Evolutionary conservation across 1,140 invertebrate genomes (phyloP), one percentile per base, ranked within the genome.

Genomic region (Macrobrachium nipponense): DNA sequence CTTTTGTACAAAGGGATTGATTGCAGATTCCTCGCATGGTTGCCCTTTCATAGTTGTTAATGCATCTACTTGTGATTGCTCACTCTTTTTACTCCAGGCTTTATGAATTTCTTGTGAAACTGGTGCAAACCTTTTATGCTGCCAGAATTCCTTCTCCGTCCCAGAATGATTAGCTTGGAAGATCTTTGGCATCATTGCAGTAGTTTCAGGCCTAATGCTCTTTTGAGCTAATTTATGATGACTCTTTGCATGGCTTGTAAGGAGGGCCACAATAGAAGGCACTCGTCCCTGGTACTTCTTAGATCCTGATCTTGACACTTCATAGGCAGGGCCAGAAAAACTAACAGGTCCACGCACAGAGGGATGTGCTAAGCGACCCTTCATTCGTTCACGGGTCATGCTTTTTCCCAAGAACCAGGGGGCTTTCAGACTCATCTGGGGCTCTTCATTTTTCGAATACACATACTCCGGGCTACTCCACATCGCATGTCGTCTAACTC

Each of bases 241-340:
- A 64, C 68, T 80, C 84, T 86, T 86, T 43, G 84, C 84, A 75
- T 86, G 84, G 64, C 70, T 79, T 59, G 77, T 80, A 15, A 86
- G 59, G 36, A 86, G 60, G 66, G 84, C 84, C 58, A 86, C 84
- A 61, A 86, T 86, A 36, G 77, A 80, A 59, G 84, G 84, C 59
- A 86, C 84, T 79, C 77, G 80, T n/a, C 84, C 84, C 66, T 86
- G 84, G 59, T 86, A 86, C 44, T 86, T 86, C 58, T 86, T 86
- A 44, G 68, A 78, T 20, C 77, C 77, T 62, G 84, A 80, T 58
- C 36, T 73, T 27, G 27, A 60, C 43, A 23, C 62, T 18, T 86
- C 77, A 73, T 86, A 86, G 11, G 80, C 77, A 51, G 82, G 82
- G 12, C 78, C 77, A 61, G 64, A 60, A 66, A 80, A 23, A 70